These are phyloP conservation scores for Thomomys bottae DNA, from an alignment of 2,113 vertebrate species.

Conservation along the genomic window DNA sequence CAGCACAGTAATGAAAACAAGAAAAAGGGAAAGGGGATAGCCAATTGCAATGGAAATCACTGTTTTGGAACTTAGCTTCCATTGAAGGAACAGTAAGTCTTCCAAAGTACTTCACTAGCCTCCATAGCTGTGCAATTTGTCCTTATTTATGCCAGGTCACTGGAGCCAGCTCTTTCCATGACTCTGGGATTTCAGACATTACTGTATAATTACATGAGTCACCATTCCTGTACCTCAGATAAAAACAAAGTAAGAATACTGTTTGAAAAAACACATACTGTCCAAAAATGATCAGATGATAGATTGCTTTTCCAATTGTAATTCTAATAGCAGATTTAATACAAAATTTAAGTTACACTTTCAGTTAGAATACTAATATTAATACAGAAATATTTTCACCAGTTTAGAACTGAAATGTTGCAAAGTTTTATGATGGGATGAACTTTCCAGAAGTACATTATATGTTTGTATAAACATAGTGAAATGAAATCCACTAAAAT, in stretches of 20 bases:
- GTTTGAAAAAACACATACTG: background rate
- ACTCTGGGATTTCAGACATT: background rate
- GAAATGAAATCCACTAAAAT: too few relatives aligned
- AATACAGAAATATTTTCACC: background rate
- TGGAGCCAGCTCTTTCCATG: background rate
- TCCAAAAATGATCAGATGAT: background rate
- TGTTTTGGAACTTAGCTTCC: constrained; percentile 33
- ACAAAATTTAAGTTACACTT: background rate
- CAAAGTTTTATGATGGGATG: too few relatives aligned
- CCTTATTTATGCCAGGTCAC: background rate
- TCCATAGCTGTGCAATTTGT: background rate
- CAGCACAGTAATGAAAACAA: background rate
- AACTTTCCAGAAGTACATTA: too few relatives aligned
- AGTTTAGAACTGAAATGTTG: constrained; percentile 23
- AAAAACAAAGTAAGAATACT: background rate
- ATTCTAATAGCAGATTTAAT: background rate
- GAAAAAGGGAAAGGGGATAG: background rate
- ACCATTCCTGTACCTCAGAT: background rate
- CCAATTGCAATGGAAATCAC: background rate
- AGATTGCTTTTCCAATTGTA: background rate
- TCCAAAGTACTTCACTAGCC: background rate
- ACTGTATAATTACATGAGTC: background rate
- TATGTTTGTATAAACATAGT: too few relatives aligned
- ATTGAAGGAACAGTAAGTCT: background rate
- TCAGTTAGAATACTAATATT: background rate